phyloP scores from a whole-genome alignment of 2,113 vertebrate species.

The Empidonax alnorum region DNA sequence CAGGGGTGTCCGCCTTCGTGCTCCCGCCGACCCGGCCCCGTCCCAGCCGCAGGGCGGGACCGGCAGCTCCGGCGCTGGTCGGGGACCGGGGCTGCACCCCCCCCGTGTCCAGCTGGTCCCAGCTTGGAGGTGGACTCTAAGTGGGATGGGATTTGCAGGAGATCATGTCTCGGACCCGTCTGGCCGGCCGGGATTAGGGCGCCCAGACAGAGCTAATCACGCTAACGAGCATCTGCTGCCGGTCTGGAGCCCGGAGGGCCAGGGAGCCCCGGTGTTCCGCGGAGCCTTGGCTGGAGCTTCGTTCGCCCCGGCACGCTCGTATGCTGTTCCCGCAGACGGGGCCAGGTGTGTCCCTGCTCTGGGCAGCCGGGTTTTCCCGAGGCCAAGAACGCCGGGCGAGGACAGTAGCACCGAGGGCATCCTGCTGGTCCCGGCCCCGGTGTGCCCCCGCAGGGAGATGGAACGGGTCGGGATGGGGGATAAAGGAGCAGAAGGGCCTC shows the following conservation, averaged over 20 bases:
- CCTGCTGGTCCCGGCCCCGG: not conserved
- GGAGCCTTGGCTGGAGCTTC: not conserved
- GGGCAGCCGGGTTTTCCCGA: accelerated
- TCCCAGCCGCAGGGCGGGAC: not conserved
- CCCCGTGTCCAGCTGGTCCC: not conserved
- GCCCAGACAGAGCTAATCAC: not conserved
- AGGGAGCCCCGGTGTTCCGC: not conserved
- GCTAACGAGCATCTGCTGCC: not conserved
- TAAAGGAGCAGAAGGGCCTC: not conserved
- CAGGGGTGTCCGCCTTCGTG: not conserved
- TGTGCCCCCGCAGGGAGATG: not conserved
- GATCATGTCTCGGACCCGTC: not conserved
- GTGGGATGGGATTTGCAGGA: constrained; percentile 5
- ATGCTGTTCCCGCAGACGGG: not conserved
- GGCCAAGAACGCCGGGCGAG: not conserved
- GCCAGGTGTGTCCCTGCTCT: accelerated
- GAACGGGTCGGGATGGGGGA: accelerated
- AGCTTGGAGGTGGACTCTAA: not conserved
- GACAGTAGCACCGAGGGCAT: too few species aligned
- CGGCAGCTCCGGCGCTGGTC: not conserved
- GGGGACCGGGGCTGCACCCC: accelerated
- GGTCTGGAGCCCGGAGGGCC: not conserved
- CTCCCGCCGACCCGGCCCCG: not conserved
- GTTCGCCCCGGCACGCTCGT: accelerated
- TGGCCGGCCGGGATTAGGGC: not conserved